A percentile compares a stretch with the other conserved stretches of the same genome.
phyloP scores from a whole-genome alignment of 2,888 invertebrate species.

The Unio pictorum region DNA sequence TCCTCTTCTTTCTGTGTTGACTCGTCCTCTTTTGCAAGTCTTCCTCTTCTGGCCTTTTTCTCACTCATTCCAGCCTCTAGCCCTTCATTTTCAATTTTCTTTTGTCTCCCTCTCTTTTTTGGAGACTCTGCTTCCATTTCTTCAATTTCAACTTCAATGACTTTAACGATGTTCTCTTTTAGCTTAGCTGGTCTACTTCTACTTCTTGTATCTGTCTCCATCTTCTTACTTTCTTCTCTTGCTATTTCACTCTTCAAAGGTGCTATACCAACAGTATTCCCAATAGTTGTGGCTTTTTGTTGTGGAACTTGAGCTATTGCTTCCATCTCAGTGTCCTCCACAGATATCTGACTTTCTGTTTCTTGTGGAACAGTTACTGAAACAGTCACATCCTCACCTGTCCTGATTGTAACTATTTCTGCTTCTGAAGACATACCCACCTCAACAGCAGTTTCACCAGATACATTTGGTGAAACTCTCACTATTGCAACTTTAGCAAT shows the following conservation, averaged over 20 bases:
- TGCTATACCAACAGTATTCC: not conserved
- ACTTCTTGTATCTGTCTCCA: not conserved
- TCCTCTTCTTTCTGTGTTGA: constrained; percentile 17
- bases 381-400: constrained; percentile 7
- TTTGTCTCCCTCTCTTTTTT: constrained; percentile 6
- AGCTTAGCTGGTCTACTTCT: constrained; percentile 1
- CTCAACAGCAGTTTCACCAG: not conserved
- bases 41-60: constrained; percentile 28
- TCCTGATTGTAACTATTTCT: constrained; percentile 15
- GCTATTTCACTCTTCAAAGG: not conserved
- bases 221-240: constrained; percentile 3
- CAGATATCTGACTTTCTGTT: constrained; percentile 6
- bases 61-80: constrained; percentile 3
- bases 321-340: constrained; percentile 8
- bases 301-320: constrained; percentile 15
- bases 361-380: not conserved
- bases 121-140: constrained; percentile 5
- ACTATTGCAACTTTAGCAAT: constrained; percentile 22
- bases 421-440: not conserved
- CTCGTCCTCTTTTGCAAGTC: constrained; percentile 24
- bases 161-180: constrained; percentile 1
- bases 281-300: not conserved
- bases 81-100: constrained; percentile 12
- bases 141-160: constrained; percentile 11
- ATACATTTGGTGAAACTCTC: constrained; percentile 5